A percentile compares a stretch with the other conserved stretches of the same genome.
phyloP scores from a whole-genome alignment of 2,113 vertebrate genomes.

The Cepphus grylle region DNA sequence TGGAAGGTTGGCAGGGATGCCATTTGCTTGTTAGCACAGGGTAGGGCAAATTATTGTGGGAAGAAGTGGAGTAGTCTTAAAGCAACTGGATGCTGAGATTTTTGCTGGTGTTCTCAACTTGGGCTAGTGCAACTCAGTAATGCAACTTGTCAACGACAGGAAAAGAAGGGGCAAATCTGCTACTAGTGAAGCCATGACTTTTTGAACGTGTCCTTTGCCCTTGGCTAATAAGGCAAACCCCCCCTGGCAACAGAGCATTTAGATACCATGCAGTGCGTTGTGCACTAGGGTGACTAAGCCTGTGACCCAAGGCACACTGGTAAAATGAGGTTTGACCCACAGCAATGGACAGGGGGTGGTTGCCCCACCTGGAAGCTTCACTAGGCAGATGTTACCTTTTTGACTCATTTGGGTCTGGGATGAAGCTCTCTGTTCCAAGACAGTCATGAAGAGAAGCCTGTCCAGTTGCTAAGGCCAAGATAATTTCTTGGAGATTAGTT shows the following conservation, averaged over 20 bases:
- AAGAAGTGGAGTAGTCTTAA: neutral
- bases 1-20: neutral
- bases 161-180: neutral
- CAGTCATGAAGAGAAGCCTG: neutral
- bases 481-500: neutral
- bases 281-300: neutral
- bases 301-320: neutral
- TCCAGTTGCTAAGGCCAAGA: neutral
- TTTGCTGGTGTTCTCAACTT: neutral
- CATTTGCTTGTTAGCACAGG: neutral
- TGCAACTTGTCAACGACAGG: neutral
- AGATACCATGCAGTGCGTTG: neutral
- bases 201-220: neutral
- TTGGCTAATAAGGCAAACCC: neutral
- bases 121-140: neutral
- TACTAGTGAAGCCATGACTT: neutral
- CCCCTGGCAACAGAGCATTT: neutral
- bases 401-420: neutral
- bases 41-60: neutral
- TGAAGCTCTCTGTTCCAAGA: neutral
- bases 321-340: neutral
- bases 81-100: neutral
- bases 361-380: neutral
- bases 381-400: neutral
- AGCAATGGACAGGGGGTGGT: accelerated